Percentiles rank a stretch among this genome's conserved stretches.
Conservation (phyloP, 2,797 vertebrate genomes). For the Fistularia tabacaria region DNA sequence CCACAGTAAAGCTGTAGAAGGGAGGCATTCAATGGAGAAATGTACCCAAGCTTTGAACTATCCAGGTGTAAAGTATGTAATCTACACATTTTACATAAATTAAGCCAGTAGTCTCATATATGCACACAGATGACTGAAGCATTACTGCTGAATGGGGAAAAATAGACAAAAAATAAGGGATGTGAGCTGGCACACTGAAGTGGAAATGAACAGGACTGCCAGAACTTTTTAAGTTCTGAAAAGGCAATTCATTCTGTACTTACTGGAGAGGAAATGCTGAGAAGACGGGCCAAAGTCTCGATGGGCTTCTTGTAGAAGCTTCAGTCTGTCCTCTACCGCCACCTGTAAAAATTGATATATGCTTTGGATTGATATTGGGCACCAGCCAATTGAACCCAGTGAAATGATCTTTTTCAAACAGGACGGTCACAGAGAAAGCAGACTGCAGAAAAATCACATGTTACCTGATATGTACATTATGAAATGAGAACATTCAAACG, state of each 20-base stretch:
- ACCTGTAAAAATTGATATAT: slow-evolving; percentile 67
- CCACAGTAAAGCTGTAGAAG: slow-evolving; percentile 34
- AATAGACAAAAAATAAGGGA: too few species aligned
- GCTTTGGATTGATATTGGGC: too few species aligned
- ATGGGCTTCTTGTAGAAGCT: slow-evolving; percentile 90
- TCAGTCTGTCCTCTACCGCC: slow-evolving; percentile 89
- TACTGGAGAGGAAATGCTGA: slow-evolving; percentile 96
- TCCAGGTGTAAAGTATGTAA: slow-evolving; percentile 42
- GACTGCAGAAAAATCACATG: too few species aligned
- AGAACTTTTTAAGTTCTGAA: slow-evolving; percentile 6
- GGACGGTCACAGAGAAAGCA: too few species aligned
- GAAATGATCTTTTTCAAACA: too few species aligned
- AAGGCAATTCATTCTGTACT: slow-evolving; percentile 60
- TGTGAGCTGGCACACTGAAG: neutral
- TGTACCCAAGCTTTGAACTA: slow-evolving; percentile 60
- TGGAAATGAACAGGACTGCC: slow-evolving; percentile 8
- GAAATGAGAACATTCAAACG: too few species aligned
- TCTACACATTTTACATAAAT: slow-evolving; percentile 24
- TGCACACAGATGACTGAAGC: too few species aligned
- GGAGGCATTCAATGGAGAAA: slow-evolving; percentile 16
- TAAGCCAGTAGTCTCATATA: too few species aligned
- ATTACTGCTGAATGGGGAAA: too few species aligned
- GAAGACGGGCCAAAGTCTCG: slow-evolving; percentile 92
- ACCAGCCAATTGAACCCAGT: too few species aligned
- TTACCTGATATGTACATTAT: too few species aligned